phyloP scores from a whole-genome alignment of 2,888 invertebrate genomes.

The Diarsia brunnea region DNA sequence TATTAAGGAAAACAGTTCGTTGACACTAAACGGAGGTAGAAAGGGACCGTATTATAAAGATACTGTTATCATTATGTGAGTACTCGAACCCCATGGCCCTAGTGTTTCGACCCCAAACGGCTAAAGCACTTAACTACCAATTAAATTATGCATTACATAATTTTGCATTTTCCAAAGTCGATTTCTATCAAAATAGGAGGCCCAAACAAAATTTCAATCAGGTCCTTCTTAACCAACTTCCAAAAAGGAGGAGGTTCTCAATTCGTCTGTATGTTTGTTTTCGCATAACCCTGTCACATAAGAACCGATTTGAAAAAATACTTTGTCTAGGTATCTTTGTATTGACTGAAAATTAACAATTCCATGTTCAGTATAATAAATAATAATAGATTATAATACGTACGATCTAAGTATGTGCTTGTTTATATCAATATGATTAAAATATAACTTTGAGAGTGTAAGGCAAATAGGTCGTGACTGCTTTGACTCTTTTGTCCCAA shows the following conservation, averaged over 20 bases:
- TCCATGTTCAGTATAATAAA: background rate
- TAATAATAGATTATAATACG: conserved; percentile 5
- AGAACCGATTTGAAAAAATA: background rate
- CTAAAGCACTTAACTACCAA: background rate
- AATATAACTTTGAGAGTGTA: conserved; percentile 23
- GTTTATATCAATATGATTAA: conserved; percentile 14
- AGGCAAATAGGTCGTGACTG: conserved; percentile 41
- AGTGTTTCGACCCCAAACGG: background rate
- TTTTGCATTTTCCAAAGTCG: background rate
- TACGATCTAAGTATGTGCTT: background rate
- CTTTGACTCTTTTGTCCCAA: conserved; percentile 6
- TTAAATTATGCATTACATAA: background rate
- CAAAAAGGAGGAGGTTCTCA: too few relatives aligned
- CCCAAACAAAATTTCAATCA: background rate
- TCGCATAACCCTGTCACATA: too few relatives aligned
- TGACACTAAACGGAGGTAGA: background rate
- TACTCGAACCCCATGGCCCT: background rate
- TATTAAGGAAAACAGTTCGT: background rate
- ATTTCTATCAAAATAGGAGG: background rate
- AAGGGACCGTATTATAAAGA: background rate
- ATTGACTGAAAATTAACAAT: background rate
- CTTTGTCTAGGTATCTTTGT: too few relatives aligned
- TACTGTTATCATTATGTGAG: background rate
- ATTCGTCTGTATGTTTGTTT: too few relatives aligned
- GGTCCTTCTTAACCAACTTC: too few relatives aligned